Base-by-base conservation (phyloP, 1,140 invertebrate species). In the Drosophila willistoni region DNA sequence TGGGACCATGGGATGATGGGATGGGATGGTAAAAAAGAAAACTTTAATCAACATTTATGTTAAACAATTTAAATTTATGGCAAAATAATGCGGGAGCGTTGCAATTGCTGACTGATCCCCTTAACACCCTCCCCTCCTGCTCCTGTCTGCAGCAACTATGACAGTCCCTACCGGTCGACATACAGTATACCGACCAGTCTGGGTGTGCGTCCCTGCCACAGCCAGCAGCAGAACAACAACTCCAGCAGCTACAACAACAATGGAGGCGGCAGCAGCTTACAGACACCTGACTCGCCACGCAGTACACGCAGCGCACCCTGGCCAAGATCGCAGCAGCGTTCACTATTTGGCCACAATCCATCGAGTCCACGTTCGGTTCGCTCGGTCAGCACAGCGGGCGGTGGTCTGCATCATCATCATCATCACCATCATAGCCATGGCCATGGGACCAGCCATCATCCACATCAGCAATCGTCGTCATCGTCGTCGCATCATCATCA, bases 291-390 rank as follows among this genome's bases (percentile, higher is more conserved):
- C 79, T 97, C 96, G 0, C 96, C 95, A 2, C 93, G 95, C 25
- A 98, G 97, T 87, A 97, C 96, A 3, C 94, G 96, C 56, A 97
- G 97, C 73, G 97, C 97, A 1, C 97, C 97, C 5, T 97, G 96
- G 95, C 95, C 94, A 1, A 94, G 96, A 44, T 94, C 94, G 29
- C 94, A 94, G 66, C 93, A 94, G 56, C 94, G 96, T 36, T 95
- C 96, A 3, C 94, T 97, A 19, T 97, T 96, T 83, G 94, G 94
- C 7, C 93, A 93, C 69, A 93, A 93, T 70, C 94, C 94, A 7
- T 94, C 94, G 7, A 81, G 93, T 93, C 72, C 94, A 92, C 92
- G 95, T 82, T 93, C 95, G 90, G 95, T 96, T 64, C 94, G 96
- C 56, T 96, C 96, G 14, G 95, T 94, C 3, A 91, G 90, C 67